Percentiles rank a stretch among this genome's conserved stretches.
Evolutionary conservation across 2,797 vertebrate genomes (phyloP).

Genomic region (Merluccius polli): DNA sequence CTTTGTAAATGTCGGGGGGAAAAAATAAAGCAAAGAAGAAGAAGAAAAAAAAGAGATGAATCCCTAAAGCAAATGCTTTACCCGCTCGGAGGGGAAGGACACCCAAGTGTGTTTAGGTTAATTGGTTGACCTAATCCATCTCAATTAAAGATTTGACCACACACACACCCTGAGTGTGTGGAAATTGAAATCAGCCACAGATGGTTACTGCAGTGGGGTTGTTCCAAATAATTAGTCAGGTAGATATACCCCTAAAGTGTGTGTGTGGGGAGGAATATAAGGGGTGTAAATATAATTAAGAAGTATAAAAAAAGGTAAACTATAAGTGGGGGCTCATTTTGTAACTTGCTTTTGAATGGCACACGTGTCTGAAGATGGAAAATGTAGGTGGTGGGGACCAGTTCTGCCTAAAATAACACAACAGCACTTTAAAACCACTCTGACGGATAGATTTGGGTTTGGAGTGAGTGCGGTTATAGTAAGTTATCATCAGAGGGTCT

Average conservation of each 20-base stretch:
- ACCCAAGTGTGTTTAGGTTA: conserved; percentile 73
- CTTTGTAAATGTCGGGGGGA: not conserved
- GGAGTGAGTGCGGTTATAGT: not conserved
- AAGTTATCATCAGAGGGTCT: not conserved
- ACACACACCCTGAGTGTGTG: conserved; percentile 53
- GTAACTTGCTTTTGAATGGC: not conserved
- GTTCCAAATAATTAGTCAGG: conserved; percentile 71
- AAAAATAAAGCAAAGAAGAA: not conserved
- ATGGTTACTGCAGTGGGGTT: conserved; percentile 69
- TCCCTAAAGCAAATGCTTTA: conserved; percentile 67
- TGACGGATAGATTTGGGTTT: no score
- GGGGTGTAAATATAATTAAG: not conserved
- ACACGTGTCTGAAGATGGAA: not conserved
- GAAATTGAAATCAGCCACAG: conserved; percentile 73
- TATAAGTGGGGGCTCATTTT: not conserved
- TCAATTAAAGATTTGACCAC: conserved; percentile 78
- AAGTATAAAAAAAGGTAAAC: not conserved
- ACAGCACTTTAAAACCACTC: not conserved
- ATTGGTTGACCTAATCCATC: conserved; percentile 79
- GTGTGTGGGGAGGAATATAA: not conserved
- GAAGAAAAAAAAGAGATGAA: conserved; percentile 62
- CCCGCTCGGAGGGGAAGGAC: conserved; percentile 58
- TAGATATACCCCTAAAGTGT: conserved; percentile 52
- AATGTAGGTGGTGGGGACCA: not conserved
- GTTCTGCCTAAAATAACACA: not conserved